A percentile compares a stretch with the other conserved stretches of the same genome.
Evolutionary conservation across 1,140 invertebrate genomes (phyloP).

Genomic region (Saxidomus purpurata): DNA sequence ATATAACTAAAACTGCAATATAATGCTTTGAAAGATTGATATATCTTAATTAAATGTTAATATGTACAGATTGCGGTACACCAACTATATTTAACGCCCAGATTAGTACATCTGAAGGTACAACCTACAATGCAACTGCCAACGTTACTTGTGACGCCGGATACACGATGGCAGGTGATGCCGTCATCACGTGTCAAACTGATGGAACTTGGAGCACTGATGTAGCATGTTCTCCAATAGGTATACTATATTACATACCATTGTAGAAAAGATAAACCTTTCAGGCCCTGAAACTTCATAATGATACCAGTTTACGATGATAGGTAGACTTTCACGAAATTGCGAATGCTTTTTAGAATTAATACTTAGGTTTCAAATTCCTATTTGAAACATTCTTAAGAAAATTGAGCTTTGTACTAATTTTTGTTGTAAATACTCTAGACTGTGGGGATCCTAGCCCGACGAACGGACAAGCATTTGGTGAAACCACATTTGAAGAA

Average conservation of each 20-base stretch:
- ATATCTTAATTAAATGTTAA: too few species aligned
- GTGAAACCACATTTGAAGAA: background rate
- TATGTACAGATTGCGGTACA: background rate
- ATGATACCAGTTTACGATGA: too few species aligned
- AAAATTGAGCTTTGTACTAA: too few species aligned
- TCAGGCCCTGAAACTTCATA: too few species aligned
- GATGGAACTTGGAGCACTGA: background rate
- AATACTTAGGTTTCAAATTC: too few species aligned
- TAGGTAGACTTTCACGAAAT: too few species aligned
- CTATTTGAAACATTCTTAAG: too few species aligned
- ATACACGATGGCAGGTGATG: background rate
- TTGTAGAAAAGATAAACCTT: too few species aligned
- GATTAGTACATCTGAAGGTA: background rate
- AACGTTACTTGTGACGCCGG: background rate
- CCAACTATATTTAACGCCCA: background rate
- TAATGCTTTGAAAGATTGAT: too few species aligned
- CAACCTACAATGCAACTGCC: background rate
- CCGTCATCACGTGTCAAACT: background rate
- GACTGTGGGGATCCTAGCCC: background rate
- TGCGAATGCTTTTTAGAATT: too few species aligned
- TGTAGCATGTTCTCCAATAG: background rate
- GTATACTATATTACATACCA: background rate
- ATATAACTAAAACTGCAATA: too few species aligned
- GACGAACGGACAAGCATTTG: background rate
- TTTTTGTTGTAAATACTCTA: too few species aligned